Percentiles rank a stretch among this genome's conserved stretches.
phyloP scores from a whole-genome alignment of 2,888 invertebrate species.

The Allygus modestus region DNA sequence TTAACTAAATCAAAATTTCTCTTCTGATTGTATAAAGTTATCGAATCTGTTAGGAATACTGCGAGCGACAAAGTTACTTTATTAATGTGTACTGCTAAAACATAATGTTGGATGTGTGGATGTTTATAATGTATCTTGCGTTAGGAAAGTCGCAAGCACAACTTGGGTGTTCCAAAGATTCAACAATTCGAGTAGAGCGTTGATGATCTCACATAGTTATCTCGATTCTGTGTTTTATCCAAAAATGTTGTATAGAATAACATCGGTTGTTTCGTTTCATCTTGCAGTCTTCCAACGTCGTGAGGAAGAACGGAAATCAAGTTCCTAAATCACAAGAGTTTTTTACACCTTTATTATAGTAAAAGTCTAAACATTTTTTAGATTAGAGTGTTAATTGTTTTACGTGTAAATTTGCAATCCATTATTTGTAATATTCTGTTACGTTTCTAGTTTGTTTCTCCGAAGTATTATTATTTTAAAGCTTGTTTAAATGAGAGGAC shows the following conservation, averaged over 20 bases:
- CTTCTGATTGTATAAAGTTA: no score
- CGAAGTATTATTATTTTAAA: constrained; percentile 47
- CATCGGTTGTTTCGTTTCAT: constrained; percentile 52
- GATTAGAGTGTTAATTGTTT: constrained; percentile 50
- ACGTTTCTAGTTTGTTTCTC: constrained; percentile 56
- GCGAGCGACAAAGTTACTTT: no score
- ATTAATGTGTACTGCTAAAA: neutral
- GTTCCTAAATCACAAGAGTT: constrained; percentile 60
- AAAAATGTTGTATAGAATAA: constrained; percentile 56
- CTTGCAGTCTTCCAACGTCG: constrained; percentile 55
- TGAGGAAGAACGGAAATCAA: constrained; percentile 31
- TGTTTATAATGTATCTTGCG: constrained; percentile 54
- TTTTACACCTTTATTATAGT: constrained; percentile 14
- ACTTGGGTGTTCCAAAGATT: constrained; percentile 58
- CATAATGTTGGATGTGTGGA: constrained; percentile 36
- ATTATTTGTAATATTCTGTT: constrained; percentile 57
- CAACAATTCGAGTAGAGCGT: constrained; percentile 49
- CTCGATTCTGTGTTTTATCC: constrained; percentile 59
- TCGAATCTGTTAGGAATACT: no score
- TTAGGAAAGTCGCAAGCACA: constrained; percentile 42
- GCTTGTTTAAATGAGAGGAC: constrained; percentile 65
- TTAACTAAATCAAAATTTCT: no score
- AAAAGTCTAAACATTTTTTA: constrained; percentile 39
- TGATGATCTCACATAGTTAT: constrained; percentile 58
- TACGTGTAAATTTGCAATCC: constrained; percentile 50